Base-by-base conservation (phyloP, 2,797 vertebrate species). In the Gymnoscopelus braueri region DNA sequence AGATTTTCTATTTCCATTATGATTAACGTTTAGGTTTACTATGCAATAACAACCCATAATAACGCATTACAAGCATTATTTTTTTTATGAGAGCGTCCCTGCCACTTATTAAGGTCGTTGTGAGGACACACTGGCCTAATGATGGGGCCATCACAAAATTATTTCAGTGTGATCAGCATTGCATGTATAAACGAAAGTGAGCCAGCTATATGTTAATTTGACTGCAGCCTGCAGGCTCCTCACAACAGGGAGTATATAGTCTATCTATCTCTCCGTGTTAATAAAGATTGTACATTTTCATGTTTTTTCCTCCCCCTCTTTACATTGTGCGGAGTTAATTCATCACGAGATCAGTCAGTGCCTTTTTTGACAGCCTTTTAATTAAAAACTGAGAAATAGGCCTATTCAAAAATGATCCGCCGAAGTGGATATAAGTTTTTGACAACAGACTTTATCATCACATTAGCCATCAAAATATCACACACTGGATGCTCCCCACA, bases 81-180 rank as follows among this genome's bases (percentile, higher is more conserved):
- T 51, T 51, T 12, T 51, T 51, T 3, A 13, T 51, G 50, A 13
- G 49, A 50, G 39, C 9, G 50, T 51, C 13, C 2, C 50, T 51
- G 50, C 19, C 29, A 49, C n/a, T 24, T n/a, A 15, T 67, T 63
- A 51, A 10, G 39, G 32, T 50, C 65, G 69, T 66, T 69, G 57
- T 12, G 54, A 63, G 79, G 70, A 74, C 13, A 11, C 26, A 11
- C 55, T 29, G 60, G 59, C 32, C 11, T 26, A 69, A 64, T 71
- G 67, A 73, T 39, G 44, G 65, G 78, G 60, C 71, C 70, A 76
- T 82, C 58, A 14, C 61, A 81, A 80, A 69, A 44, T 44, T 74
- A 82, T 83, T 81, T 83, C 69, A 70, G 3, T 7, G 9, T 13
- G 56, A 79, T 84, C 75, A 79, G 82, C 75, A 78, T 73, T 57